These are phyloP conservation scores for Dynastes grantii DNA, from an alignment of 2,888 invertebrate species.

Conservation along the genomic window DNA sequence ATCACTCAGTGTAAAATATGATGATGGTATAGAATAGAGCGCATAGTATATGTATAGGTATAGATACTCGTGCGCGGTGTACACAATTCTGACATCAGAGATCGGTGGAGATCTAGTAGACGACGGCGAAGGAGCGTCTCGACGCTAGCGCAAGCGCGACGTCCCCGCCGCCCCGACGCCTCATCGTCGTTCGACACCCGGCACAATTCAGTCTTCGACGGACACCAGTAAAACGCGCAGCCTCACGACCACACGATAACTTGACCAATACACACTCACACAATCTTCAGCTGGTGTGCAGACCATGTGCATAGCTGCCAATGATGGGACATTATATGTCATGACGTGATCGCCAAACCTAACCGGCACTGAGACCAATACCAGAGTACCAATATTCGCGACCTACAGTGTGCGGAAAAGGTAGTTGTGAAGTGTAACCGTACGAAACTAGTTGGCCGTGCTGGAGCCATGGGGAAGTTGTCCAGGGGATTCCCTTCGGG, in stretches of 20 bases:
- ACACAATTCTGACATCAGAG: slow-evolving; percentile 39
- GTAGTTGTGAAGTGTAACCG: slow-evolving; percentile 50
- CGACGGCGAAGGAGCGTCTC: slow-evolving; percentile 56
- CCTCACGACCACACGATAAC: slow-evolving; percentile 48
- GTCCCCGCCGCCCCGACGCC: slow-evolving; percentile 54
- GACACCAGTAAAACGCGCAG: slow-evolving; percentile 57
- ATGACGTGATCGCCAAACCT: slow-evolving; percentile 51
- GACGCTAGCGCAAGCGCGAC: slow-evolving; percentile 59
- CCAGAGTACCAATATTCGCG: slow-evolving; percentile 7
- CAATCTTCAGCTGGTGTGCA: slow-evolving; percentile 57
- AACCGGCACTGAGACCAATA: slow-evolving; percentile 2
- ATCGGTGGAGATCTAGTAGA: slow-evolving; percentile 36
- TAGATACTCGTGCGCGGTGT: slow-evolving; percentile 29
- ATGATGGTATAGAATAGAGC: not conserved
- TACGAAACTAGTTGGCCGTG: slow-evolving; percentile 35
- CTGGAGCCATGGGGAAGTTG: slow-evolving; percentile 64
- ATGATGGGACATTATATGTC: slow-evolving; percentile 51
- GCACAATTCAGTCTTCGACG: slow-evolving; percentile 59
- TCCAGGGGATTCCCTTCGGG: slow-evolving; percentile 76
- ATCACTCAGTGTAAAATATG: not conserved
- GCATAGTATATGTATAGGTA: slow-evolving; percentile 2
- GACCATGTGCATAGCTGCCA: slow-evolving; percentile 60
- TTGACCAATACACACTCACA: slow-evolving; percentile 39
- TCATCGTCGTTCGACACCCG: slow-evolving; percentile 57
- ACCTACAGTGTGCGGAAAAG: slow-evolving; percentile 35